A percentile compares a stretch with the other conserved stretches of the same genome.
Evolutionary conservation across 1,140 invertebrate species (phyloP).

Genomic region (Propsilocerus akamusi): DNA sequence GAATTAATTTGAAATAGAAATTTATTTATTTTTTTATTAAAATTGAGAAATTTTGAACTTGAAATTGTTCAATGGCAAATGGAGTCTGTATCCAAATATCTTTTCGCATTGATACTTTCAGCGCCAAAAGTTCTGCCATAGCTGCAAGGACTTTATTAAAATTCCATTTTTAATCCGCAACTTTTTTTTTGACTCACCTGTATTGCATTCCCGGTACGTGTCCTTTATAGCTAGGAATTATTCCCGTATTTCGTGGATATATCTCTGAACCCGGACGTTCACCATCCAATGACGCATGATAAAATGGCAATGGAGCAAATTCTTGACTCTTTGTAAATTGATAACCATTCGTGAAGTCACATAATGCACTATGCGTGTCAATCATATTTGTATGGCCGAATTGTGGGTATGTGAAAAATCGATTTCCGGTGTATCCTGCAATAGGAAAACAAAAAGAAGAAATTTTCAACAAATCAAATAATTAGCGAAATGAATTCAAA

Average conservation of each 20-base stretch:
- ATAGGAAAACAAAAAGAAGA: neutral
- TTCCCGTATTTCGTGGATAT: neutral
- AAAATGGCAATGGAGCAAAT: neutral
- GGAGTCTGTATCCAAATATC: conserved; percentile 12
- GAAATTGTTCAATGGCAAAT: conserved; percentile 11
- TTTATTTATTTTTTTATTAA: too few species aligned
- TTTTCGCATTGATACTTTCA: conserved; percentile 9
- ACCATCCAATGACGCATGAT: neutral
- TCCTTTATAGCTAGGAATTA: neutral
- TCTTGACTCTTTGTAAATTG: neutral
- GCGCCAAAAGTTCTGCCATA: neutral
- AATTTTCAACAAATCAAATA: neutral
- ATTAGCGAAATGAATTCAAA: too few species aligned
- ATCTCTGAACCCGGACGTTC: neutral
- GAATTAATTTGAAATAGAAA: too few species aligned
- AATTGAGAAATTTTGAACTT: too few species aligned
- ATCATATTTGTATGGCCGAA: neutral
- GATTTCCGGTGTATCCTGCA: neutral
- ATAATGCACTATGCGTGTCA: neutral
- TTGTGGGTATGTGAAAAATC: neutral
- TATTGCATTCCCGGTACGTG: neutral
- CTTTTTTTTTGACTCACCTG: neutral
- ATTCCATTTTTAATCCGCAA: neutral
- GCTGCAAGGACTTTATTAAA: neutral
- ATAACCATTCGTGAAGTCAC: neutral